These are phyloP conservation scores for Conomelus anceps DNA, from an alignment of 2,888 invertebrate genomes.

Conservation along the genomic window DNA sequence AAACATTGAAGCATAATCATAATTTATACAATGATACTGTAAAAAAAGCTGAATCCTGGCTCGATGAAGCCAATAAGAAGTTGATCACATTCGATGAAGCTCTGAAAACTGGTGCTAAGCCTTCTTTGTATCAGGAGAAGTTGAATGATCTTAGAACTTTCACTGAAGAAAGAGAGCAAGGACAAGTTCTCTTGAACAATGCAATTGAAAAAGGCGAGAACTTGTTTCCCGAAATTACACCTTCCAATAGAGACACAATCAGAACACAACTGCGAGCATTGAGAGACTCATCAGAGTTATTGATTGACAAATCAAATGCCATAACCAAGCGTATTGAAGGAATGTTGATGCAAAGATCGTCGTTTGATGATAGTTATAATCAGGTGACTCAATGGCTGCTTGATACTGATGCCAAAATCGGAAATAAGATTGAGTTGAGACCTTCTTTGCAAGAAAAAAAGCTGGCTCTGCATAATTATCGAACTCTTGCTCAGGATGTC, in stretches of 20 bases:
- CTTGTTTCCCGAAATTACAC: constrained; percentile 76
- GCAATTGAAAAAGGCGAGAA: constrained; percentile 83
- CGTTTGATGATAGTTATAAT: constrained; percentile 85
- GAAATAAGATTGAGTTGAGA: constrained; percentile 62
- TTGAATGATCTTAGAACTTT: constrained; percentile 68
- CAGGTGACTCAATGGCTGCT: constrained; percentile 82
- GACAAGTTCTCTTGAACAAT: constrained; percentile 67
- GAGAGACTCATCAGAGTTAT: constrained; percentile 74
- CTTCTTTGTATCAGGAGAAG: constrained; percentile 60
- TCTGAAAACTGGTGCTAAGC: constrained; percentile 65
- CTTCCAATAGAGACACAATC: constrained; percentile 79
- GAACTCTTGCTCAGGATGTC: constrained; percentile 76
- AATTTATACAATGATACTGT: constrained; percentile 59
- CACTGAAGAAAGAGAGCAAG: constrained; percentile 66
- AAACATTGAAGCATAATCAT: constrained; percentile 63
- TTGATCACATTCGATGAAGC: constrained; percentile 65
- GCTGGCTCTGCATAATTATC: constrained; percentile 71
- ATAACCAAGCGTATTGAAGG: constrained; percentile 83
- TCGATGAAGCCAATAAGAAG: constrained; percentile 65
- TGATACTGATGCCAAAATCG: constrained; percentile 68
- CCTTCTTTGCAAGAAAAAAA: constrained; percentile 84
- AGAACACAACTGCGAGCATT: constrained; percentile 73
- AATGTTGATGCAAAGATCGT: constrained; percentile 80
- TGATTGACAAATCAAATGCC: constrained; percentile 75
- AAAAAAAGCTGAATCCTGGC: constrained; percentile 68